Evolutionary conservation across 2,888 invertebrate genomes (phyloP), one percentile per base, ranked within the genome.

Genomic region (Cryptops parisi): DNA sequence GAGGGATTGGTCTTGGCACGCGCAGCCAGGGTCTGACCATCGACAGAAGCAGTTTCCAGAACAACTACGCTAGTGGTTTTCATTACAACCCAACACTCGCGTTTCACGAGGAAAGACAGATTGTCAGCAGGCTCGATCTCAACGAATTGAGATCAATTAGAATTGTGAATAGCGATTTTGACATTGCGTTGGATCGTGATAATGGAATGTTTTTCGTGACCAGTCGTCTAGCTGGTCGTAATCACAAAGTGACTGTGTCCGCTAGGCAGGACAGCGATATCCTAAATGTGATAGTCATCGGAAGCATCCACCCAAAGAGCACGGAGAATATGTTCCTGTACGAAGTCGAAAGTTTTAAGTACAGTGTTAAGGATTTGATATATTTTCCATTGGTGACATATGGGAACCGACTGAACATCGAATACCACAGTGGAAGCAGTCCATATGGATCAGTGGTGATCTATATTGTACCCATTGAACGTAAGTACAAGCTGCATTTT

Each of bases 61-160:
- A 84, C 58, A 97, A 96, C 67, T 77, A 77, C 33, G 74, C 81
- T 53, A 84, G 90, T 39, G 98, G 97, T 0, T 82, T 98, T 58
- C 80, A 84, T 52, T 97, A 96, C 65, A 84, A 97, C 70, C 90
- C 96, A 0, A 84, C 83, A 40, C 74, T 94, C 56, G 80, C 85
- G 1, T 80, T 82, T 1, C 69, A 80, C 2, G 84, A 89, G 64
- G 94, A 93, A 68, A 75, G 88, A 65, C 93, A 94, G 72, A 76
- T 96, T 48, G 84, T 90, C 1, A 90, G 91, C 4, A 94, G 94
- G 93, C 87, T 91, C 62, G 76, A 78, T 26, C 33, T 33, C 3
- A 38, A 23, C n/a, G 12, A 24, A 17, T 3, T 6, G 6, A 21
- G 24, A 17, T 17, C 9, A 23, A 6, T 2, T 23, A 22, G 9